These are phyloP conservation scores for Tipula confusa DNA, from an alignment of 2,888 invertebrate genomes.

Conservation along the genomic window DNA sequence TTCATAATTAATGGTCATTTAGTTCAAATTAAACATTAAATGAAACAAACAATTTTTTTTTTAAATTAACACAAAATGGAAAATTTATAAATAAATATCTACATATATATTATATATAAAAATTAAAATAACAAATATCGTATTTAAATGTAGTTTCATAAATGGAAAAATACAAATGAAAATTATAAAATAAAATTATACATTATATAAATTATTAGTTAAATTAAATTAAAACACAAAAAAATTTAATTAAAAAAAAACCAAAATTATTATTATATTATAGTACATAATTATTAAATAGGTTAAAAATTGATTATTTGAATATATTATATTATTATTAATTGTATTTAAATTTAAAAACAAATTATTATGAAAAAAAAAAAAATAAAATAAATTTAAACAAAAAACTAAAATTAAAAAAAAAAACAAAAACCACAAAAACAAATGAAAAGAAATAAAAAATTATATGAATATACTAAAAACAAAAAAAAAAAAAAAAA, in stretches of 20 bases:
- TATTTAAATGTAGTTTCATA: conserved; percentile 25
- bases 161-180: not conserved
- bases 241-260: not conserved
- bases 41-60: not conserved
- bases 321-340: conserved; percentile 1
- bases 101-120: not conserved
- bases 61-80: not conserved
- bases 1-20: not conserved
- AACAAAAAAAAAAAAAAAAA: not conserved
- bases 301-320: not conserved
- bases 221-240: not conserved
- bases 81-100: too few relatives aligned
- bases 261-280: conserved; percentile 13
- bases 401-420: not conserved
- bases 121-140: not conserved
- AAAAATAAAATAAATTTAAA: not conserved
- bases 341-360: conserved; percentile 3
- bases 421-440: not conserved
- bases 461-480: conserved; percentile 20
- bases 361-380: not conserved
- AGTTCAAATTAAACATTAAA: not conserved
- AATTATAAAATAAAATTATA: not conserved
- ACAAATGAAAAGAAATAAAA: not conserved
- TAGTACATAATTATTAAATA: too few relatives aligned
- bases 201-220: not conserved